phyloP scores from a whole-genome alignment of 2,113 vertebrate genomes.

The Rhabdornis inornatus region DNA sequence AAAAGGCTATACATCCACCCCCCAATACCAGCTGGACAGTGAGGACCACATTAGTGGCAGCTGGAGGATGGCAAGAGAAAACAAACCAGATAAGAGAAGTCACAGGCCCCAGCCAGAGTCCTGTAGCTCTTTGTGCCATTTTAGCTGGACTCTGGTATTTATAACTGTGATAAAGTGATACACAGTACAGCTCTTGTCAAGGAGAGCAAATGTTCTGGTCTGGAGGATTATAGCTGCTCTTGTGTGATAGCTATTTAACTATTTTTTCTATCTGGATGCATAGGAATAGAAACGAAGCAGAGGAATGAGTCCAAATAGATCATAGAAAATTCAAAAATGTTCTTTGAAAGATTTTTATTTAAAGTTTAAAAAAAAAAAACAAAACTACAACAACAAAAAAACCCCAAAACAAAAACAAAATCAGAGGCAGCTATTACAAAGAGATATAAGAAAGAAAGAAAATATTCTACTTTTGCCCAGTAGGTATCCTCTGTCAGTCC shows the following conservation, averaged over 20 bases:
- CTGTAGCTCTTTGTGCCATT: background rate
- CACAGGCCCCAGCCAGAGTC: background rate
- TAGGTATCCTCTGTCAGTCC: background rate
- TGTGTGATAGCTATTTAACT: background rate
- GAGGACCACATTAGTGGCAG: slow-evolving; percentile 47
- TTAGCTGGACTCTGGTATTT: background rate
- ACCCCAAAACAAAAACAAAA: background rate
- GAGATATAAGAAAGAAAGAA: background rate
- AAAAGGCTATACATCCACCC: background rate
- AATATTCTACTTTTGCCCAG: background rate
- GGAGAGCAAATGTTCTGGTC: background rate
- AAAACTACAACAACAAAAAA: too few relatives aligned
- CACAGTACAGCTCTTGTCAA: background rate
- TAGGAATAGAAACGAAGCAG: background rate
- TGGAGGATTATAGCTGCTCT: background rate
- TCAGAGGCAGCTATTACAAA: background rate
- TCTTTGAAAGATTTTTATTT: background rate
- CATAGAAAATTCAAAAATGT: background rate
- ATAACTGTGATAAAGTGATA: background rate
- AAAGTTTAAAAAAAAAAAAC: background rate
- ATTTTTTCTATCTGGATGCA: background rate
- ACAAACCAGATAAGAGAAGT: slow-evolving; percentile 20
- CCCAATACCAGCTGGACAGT: slow-evolving; percentile 38
- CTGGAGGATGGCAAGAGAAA: slow-evolving; percentile 27
- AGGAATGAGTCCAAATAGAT: background rate